Conservation (phyloP, 2,797 vertebrate species). For the Champsocephalus esox region DNA sequence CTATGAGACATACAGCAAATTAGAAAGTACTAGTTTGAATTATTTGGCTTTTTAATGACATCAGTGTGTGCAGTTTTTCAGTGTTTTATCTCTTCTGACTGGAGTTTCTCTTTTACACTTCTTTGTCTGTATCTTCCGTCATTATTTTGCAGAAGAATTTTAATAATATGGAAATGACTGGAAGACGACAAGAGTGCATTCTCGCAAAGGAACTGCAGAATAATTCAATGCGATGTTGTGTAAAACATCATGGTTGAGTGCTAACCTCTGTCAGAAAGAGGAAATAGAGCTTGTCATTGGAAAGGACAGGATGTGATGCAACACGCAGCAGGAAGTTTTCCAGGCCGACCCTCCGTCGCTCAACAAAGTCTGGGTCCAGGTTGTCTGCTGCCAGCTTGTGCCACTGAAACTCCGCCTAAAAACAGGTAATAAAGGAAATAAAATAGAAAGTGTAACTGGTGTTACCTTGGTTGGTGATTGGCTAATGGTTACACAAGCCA, state of each 20-base stretch:
- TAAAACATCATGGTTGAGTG: neutral
- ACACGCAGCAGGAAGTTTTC: conserved; percentile 97
- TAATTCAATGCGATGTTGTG: neutral
- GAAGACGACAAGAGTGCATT: neutral
- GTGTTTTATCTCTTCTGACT: neutral
- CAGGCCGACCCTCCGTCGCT: conserved; percentile 94
- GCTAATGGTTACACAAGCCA: too few species aligned
- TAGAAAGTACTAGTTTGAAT: too few species aligned
- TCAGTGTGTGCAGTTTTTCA: too few species aligned
- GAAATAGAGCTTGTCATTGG: conserved; percentile 92
- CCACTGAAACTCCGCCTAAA: conserved; percentile 98
- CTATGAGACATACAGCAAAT: neutral
- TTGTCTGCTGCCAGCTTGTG: conserved; percentile 98
- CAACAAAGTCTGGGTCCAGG: conserved; percentile 98
- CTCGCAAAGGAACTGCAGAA: neutral
- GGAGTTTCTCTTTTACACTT: neutral
- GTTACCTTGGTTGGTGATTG: too few species aligned
- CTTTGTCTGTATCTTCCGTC: neutral
- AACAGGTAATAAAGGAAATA: conserved; percentile 1
- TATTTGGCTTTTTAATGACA: too few species aligned
- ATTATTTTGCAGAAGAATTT: neutral
- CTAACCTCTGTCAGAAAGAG: conserved; percentile 90
- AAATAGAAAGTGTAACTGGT: neutral
- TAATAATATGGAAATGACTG: neutral
- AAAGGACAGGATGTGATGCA: conserved; percentile 93